phyloP scores from a whole-genome alignment of 2,113 vertebrate genomes.

The Danionella cerebrum region DNA sequence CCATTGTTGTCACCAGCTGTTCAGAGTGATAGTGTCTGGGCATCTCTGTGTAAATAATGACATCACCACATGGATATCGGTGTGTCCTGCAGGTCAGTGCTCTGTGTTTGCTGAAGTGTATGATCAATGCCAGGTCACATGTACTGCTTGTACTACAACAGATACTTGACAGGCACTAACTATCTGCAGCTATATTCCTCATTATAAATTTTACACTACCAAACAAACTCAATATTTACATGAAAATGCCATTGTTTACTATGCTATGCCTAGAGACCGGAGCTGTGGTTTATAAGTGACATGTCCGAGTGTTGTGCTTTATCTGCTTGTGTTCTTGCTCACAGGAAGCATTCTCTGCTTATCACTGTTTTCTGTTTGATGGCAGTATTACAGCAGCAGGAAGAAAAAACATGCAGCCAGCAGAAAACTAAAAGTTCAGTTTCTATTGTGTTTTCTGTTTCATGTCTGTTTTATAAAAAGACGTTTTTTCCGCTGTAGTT shows the following conservation, averaged over 20 bases:
- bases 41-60: background rate
- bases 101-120: background rate
- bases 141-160: background rate
- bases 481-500: too few species aligned
- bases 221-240: too few species aligned
- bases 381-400: background rate
- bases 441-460: too few species aligned
- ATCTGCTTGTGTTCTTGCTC: background rate
- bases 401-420: background rate
- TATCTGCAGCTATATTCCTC: too few species aligned
- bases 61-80: background rate
- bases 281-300: background rate
- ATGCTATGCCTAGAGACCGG: too few species aligned
- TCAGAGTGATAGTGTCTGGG: background rate
- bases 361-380: background rate
- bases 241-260: too few species aligned
- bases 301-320: background rate
- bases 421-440: background rate
- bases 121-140: constrained; percentile 5
- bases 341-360: background rate
- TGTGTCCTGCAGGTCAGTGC: background rate
- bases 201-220: too few species aligned
- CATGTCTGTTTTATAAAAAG: too few species aligned
- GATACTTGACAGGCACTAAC: too few species aligned
- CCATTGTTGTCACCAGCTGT: background rate